Base-by-base conservation (phyloP, 2,113 vertebrate species). In the Charadrius vociferus region DNA sequence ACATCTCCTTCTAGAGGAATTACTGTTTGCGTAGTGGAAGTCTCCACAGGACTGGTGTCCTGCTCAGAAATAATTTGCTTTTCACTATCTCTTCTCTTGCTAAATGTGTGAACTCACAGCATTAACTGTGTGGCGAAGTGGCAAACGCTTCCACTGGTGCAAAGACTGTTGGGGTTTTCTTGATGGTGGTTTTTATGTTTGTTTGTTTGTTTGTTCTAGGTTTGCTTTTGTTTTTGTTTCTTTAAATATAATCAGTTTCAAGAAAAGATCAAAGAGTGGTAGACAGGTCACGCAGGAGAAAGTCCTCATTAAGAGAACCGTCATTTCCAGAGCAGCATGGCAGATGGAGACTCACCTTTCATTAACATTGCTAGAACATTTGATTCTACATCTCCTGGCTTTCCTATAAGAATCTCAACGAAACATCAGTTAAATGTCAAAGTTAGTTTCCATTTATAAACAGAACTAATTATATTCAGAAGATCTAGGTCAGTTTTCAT, bases 401-500 rank as follows among this genome's bases (percentile, higher is more conserved):
- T 71, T 91, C 43, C 53, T 87, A 2, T 68, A 78, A 71, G 74
- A 95, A 91, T 85, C 70, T 93, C 41, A 73, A 77, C 71, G 82
- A 96, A 96, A 63, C 85, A 92, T 91, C 89, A 91, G 62, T 90
- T 95, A 96, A 95, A 94, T 94, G 95, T 95, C 94, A 95, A 93
- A 95, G 91, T 94, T 87, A 39, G 84, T 47, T 95, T 95, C 96
- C 89, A 90, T 97, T 95, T 97, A 96, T 94, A 94, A 95, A 93
- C 84, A 95, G 65, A 91, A 91, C 94, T 91, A 93, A 96, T 96
- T 90, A 75, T 88, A 92, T 96, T 88, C 79, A 53, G 71, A 66
- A 97, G 94, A 97, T 96, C 79, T 97, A 90, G 95, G 96, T 96
- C 93, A 91, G 81, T 96, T 96, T 95, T 90, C 91, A 91, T 82